These are phyloP conservation scores for Leucophenga varia DNA, from an alignment of 1,140 invertebrate genomes.

Conservation along the genomic window DNA sequence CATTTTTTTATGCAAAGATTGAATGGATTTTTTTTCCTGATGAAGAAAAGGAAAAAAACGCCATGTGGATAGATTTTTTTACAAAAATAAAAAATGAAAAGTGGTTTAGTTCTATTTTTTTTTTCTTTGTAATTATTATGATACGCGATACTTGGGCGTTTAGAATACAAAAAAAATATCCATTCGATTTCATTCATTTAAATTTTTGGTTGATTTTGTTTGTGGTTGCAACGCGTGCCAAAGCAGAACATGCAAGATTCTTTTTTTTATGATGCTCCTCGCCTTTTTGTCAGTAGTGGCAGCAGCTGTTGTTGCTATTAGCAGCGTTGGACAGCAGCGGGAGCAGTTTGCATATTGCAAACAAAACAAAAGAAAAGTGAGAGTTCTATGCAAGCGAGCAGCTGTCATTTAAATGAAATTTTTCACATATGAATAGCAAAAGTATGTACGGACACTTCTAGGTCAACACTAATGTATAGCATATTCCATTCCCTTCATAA, in stretches of 20 bases:
- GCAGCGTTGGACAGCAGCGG: conserved; percentile 16
- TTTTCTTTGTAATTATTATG: conserved; percentile 13
- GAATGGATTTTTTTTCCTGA: conserved; percentile 2
- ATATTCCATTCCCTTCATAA: too few relatives aligned
- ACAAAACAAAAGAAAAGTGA: too few relatives aligned
- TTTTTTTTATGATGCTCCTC: too few relatives aligned
- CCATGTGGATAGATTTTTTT: conserved; percentile 39
- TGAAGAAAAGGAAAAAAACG: conserved; percentile 25
- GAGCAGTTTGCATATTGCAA: too few relatives aligned
- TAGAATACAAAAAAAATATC: conserved; percentile 16
- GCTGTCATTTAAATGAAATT: too few relatives aligned
- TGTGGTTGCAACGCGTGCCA: conserved; percentile 30
- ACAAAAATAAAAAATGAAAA: background rate
- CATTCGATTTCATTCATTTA: conserved; percentile 27
- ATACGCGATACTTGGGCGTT: conserved; percentile 49
- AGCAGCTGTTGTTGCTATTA: conserved; percentile 40
- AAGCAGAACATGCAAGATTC: too few relatives aligned
- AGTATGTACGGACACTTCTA: too few relatives aligned
- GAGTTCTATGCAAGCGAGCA: conserved; percentile 38
- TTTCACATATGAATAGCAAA: too few relatives aligned
- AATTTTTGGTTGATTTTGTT: too few relatives aligned
- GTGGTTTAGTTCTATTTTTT: too few relatives aligned
- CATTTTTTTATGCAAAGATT: conserved; percentile 40
- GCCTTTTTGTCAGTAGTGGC: too few relatives aligned
- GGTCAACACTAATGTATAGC: too few relatives aligned